These are phyloP conservation scores for Nomia melanderi DNA, from an alignment of 1,140 invertebrate species.

Conservation along the genomic window DNA sequence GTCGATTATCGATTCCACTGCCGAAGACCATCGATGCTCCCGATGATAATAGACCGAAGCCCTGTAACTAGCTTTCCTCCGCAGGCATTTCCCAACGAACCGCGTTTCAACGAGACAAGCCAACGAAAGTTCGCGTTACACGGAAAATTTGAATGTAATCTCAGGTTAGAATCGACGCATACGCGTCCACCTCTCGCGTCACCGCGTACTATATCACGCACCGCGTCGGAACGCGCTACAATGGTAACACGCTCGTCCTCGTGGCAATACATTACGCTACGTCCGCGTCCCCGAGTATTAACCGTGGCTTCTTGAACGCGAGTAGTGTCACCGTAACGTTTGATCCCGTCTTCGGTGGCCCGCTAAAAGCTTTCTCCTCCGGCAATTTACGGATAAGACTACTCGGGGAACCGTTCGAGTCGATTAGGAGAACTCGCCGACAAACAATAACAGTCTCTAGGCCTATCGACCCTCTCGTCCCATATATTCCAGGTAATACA, in stretches of 20 bases:
- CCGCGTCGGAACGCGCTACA: slow-evolving; percentile 60
- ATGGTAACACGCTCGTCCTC: slow-evolving; percentile 64
- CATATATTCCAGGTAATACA: background rate
- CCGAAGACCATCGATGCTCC: too few species aligned
- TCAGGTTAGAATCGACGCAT: slow-evolving; percentile 27
- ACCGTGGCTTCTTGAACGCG: slow-evolving; percentile 60
- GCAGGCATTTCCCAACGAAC: background rate
- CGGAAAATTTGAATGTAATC: slow-evolving; percentile 44
- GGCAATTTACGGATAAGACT: slow-evolving; percentile 74
- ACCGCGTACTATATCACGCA: slow-evolving; percentile 60
- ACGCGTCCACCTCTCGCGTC: slow-evolving; percentile 52
- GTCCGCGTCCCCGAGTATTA: slow-evolving; percentile 64
- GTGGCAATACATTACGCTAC: slow-evolving; percentile 66
- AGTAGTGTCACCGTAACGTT: slow-evolving; percentile 57
- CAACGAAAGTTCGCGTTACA: background rate
- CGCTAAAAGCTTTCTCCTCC: slow-evolving; percentile 73
- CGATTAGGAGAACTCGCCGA: slow-evolving; percentile 60
- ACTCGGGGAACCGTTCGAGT: slow-evolving; percentile 67
- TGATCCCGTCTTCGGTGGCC: slow-evolving; percentile 56
- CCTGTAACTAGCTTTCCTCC: background rate
- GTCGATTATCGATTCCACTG: too few species aligned
- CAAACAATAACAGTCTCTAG: slow-evolving; percentile 70
- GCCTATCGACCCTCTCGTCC: background rate
- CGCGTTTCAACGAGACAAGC: background rate
- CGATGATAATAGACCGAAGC: too few species aligned